Base-by-base conservation (phyloP, 1,140 invertebrate species). In the Lepidurus packardi region DNA sequence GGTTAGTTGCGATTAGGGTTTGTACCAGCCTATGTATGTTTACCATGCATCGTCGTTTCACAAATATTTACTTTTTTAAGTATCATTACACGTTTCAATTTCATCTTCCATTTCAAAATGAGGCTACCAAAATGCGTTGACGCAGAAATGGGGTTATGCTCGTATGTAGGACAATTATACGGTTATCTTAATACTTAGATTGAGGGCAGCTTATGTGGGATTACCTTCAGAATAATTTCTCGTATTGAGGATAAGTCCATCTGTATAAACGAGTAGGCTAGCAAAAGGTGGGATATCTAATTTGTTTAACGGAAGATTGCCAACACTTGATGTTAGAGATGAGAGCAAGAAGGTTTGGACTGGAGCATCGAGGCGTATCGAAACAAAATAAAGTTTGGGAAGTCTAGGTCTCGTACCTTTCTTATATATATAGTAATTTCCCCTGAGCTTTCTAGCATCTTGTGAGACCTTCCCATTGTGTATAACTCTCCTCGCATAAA, bases 341-440 rank as follows among this genome's bases (percentile, higher is more conserved):
- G 21, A n/a, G 21, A 65, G 21, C 21, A 6, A 21, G 53, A 65
- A 9, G 53, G 53, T n/a, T 65, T 65, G 47, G 47, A 65, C 4
- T 21, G 53, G 13, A 65, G 53, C 53, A 21, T 65, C 21, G 21
- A 65, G 21, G 21, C 5, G 45, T 47, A 0, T 34, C 16, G 53
- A 65, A 21, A 16, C 16, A 65, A 65, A 65, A 65, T 21, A 65
- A 65, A 21, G 16, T 65, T 2, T 21, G 5, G 53, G 21, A 65
- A 65, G 53, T 65, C 53, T 16, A 65, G 16, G 21, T 21, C 53
- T 65, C 6, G 8, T 65, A 21, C 53, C 53, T 65, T n/a, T n/a
- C n/a, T 65, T 65, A 65, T 65, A 65, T 65, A 65, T 65, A 65
- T n/a, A 65, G 53, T 65, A 65, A 65, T 65, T 65, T 65, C 53